Conservation (phyloP, 2,113 vertebrate genomes). For the Quiscalus mexicanus region DNA sequence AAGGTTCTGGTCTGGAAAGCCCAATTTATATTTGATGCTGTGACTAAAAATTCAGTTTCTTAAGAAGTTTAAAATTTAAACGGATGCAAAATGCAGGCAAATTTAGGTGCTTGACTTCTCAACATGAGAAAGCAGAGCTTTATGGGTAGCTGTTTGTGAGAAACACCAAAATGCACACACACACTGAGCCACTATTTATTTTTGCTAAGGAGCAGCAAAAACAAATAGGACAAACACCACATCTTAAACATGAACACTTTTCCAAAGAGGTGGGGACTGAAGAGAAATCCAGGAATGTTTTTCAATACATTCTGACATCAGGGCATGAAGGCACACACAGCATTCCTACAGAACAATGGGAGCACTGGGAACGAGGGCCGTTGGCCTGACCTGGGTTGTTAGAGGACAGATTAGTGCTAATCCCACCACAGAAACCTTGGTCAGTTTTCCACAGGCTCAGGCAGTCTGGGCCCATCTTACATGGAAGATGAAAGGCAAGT, state of each 20-base stretch:
- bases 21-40: not conserved
- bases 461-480: constrained; percentile 1
- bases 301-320: constrained; percentile 58
- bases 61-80: not conserved
- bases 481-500: constrained; percentile 50
- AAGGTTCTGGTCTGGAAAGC: not conserved
- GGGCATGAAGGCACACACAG: constrained; percentile 75
- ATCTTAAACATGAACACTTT: constrained; percentile 59
- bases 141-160: constrained; percentile 46
- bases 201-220: constrained; percentile 53
- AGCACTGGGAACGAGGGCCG: constrained; percentile 50
- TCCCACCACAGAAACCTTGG: constrained; percentile 73
- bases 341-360: constrained; percentile 69
- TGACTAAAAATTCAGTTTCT: not conserved
- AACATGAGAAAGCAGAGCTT: constrained; percentile 54
- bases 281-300: constrained; percentile 56
- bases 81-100: not conserved
- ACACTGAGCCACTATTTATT: constrained; percentile 40
- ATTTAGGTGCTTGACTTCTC: constrained; percentile 46
- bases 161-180: constrained; percentile 43
- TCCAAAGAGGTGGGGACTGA: constrained; percentile 23
- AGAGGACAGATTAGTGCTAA: constrained; percentile 71
- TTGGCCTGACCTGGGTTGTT: constrained; percentile 57
- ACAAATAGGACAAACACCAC: constrained; percentile 64
- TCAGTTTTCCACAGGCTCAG: constrained; percentile 43